Conservation (phyloP, 2,888 invertebrate species). For the Caenorhabditis angaria region DNA sequence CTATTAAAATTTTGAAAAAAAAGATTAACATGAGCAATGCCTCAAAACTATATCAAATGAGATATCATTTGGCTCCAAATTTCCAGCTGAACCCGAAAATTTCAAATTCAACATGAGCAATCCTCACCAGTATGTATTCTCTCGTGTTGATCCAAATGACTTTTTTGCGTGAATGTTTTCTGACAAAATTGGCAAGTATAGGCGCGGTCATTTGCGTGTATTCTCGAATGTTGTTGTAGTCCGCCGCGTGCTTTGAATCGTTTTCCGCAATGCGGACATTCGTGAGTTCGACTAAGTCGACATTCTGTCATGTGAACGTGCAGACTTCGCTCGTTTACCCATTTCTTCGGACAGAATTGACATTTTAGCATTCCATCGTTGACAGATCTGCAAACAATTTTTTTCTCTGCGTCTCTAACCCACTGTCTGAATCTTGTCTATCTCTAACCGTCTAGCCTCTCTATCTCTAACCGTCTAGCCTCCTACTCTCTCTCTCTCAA, state of each 20-base stretch:
- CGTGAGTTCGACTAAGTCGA: constrained; percentile 59
- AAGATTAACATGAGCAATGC: too few relatives aligned
- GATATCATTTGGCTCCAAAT: not conserved
- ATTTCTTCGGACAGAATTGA: constrained; percentile 67
- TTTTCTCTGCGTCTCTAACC: too few relatives aligned
- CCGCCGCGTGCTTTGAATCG: constrained; percentile 69
- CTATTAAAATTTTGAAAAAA: too few relatives aligned
- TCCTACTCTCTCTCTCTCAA: too few relatives aligned
- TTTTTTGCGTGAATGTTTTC: constrained; percentile 71
- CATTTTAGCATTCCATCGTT: constrained; percentile 62
- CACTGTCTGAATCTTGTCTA: too few relatives aligned
- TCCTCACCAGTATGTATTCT: constrained; percentile 67
- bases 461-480: too few relatives aligned
- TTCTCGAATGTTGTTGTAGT: constrained; percentile 69
- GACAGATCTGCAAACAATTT: too few relatives aligned
- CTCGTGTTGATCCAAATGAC: constrained; percentile 71
- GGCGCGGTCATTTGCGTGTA: constrained; percentile 67
- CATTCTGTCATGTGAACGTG: constrained; percentile 66
- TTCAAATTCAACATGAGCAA: constrained; percentile 3
- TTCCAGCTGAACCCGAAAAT: not conserved
- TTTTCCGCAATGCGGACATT: constrained; percentile 65
- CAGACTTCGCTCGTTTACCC: constrained; percentile 41
- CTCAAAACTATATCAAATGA: too few relatives aligned
- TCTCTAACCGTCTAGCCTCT: too few relatives aligned
- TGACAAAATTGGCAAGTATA: constrained; percentile 65